These are phyloP conservation scores for Aythya fuligula DNA, from an alignment of 2,797 vertebrate genomes.

Conservation along the genomic window DNA sequence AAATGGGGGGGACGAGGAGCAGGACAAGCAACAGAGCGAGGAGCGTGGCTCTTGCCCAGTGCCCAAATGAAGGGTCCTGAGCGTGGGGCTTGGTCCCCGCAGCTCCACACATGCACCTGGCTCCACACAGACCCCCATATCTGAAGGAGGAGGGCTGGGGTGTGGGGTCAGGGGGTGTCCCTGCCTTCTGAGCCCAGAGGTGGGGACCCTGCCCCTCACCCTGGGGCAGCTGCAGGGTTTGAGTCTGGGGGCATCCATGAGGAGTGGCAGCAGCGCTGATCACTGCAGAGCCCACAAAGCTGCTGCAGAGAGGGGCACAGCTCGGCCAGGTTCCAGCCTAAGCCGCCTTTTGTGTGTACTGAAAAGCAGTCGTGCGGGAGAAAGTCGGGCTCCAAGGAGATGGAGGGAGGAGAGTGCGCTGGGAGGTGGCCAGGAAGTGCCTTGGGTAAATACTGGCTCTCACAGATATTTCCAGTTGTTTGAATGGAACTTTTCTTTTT, in stretches of 20 bases:
- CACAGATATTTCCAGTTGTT: background rate
- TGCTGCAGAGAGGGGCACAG: background rate
- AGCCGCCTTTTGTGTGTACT: background rate
- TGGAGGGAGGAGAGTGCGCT: background rate
- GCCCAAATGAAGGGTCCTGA: accelerated
- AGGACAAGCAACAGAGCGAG: background rate
- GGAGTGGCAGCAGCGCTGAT: accelerated
- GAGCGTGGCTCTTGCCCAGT: background rate
- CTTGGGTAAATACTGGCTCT: constrained; percentile 54
- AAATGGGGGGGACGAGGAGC: background rate
- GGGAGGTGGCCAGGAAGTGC: constrained; percentile 10
- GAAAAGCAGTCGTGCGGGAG: background rate
- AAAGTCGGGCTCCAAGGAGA: background rate
- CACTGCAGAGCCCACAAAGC: background rate
- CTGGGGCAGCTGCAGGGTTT: accelerated
- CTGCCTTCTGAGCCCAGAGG: background rate
- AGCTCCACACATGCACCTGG: background rate
- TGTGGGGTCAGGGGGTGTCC: no score
- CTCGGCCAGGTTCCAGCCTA: background rate
- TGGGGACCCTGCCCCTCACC: background rate
- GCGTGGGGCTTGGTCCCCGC: no score
- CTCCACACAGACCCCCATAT: no score
- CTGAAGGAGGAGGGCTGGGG: background rate
- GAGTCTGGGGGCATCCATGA: background rate
- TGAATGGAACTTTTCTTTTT: constrained; percentile 41